Base-by-base conservation (phyloP, 1,140 invertebrate species). In the Procambarus virginalis region DNA sequence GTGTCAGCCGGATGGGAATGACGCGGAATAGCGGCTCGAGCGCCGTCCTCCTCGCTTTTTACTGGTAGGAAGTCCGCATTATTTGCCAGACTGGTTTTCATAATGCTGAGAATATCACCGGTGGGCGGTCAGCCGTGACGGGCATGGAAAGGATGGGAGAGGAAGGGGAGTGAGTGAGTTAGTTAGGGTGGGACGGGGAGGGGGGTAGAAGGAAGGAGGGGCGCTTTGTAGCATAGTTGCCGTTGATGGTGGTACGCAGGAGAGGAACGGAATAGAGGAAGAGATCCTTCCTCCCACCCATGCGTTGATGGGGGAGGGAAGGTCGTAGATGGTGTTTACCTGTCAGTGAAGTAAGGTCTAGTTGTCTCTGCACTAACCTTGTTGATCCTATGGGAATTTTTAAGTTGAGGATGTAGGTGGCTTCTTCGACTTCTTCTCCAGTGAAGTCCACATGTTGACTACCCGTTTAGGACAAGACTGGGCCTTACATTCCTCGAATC, bases 1-100 rank as follows among this genome's bases (percentile, higher is more conserved):
- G 84, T 85, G 49, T 77, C 73, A 20, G 84, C 17, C 8, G 60
- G 84, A 51, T 70, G 84, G 84, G 73, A 85, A 85, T 85, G 84
- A 75, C 73, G 75, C 70, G 83, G 73, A 85, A 76, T 85, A 45
- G 34, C 70, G 75, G 34, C 64, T 12, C 17, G 58, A 85, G 81
- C 49, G 22, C 84, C 70, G 49, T 85, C 75, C 75, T 85, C 68
- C 68, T 12, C 55, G 68, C 68, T 85, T 85, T 84, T 77, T 85
- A 58, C 45, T 22, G 78, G 8, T 22, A 58, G 84, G 84, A 85
- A 85, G 49, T 85, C 49, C 84, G 51, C 49, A 85, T 85, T 85
- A 85, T 85, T 85, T 85, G 84, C 49, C 49, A 51, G 70, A 20
- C 51, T 85, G 84, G 60, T 85, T 85, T 85, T 85, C 84, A 85